Evolutionary conservation across 2,797 vertebrate species (phyloP).

Genomic region (Monodelphis domestica): DNA sequence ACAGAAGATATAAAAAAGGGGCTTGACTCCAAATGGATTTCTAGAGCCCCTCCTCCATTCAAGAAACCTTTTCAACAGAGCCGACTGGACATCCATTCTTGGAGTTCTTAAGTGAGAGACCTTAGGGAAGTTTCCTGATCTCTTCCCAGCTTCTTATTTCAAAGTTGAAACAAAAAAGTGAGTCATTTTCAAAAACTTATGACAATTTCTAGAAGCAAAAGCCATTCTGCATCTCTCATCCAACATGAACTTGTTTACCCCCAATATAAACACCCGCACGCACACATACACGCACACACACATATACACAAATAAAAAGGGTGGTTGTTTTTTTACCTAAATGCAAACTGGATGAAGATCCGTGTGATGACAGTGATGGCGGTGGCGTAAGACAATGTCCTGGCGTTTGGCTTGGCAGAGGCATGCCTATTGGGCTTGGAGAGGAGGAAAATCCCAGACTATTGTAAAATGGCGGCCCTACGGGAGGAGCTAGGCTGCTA

Average conservation of each 20-base stretch:
- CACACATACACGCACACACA: conserved; percentile 84
- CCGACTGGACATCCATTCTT: no score
- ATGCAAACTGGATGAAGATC: conserved; percentile 98
- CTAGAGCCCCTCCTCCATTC: no score
- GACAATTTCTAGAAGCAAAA: conserved; percentile 85
- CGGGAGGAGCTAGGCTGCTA: conserved; percentile 97
- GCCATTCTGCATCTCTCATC: conserved; percentile 87
- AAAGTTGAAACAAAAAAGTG: conserved; percentile 70
- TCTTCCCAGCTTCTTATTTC: conserved; percentile 79
- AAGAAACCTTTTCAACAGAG: no score
- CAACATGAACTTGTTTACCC: conserved; percentile 88
- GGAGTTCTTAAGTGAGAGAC: no score
- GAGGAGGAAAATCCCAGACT: conserved; percentile 99
- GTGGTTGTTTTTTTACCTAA: conserved; percentile 90
- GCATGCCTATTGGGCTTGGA: conserved; percentile 97
- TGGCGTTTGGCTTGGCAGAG: conserved; percentile 94
- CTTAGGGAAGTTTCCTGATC: no score
- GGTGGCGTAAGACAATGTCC: conserved; percentile 98
- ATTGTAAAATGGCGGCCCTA: conserved; percentile 99
- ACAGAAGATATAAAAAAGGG: conserved; percentile 71
- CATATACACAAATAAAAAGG: conserved; percentile 87
- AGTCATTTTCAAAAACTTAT: conserved; percentile 78
- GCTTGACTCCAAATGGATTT: no score
- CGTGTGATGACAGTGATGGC: conserved; percentile 98
- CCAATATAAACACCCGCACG: conserved; percentile 86